Evolutionary conservation across 2,797 vertebrate species (phyloP).

Genomic region (Hippoglossus hippoglossus): DNA sequence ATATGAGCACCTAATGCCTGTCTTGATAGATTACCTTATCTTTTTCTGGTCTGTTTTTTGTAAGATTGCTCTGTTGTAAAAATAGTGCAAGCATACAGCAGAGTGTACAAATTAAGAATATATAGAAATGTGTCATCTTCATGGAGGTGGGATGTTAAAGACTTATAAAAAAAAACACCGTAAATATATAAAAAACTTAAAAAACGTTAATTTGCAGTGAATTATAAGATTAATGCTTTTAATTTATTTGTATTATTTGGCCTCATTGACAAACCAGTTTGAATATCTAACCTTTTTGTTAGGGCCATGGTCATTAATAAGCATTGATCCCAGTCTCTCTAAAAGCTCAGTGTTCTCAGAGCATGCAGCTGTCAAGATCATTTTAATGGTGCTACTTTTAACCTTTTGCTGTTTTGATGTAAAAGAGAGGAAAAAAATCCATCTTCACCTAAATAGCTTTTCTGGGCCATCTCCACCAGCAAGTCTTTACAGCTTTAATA

Average conservation of each 20-base stretch:
- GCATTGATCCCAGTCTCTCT: neutral
- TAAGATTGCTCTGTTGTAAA: neutral
- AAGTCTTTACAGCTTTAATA: conserved; percentile 56
- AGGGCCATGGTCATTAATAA: neutral
- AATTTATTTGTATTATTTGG: too few species aligned
- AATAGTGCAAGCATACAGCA: too few species aligned
- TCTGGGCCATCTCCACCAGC: conserved; percentile 56
- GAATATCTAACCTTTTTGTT: neutral
- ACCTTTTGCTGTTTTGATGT: conserved; percentile 43
- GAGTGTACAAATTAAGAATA: too few species aligned
- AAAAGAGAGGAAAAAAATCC: conserved; percentile 29
- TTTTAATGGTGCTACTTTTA: conserved; percentile 24
- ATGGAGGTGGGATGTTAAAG: too few species aligned
- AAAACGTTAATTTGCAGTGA: neutral
- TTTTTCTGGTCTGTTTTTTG: neutral
- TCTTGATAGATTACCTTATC: too few species aligned
- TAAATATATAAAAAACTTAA: neutral
- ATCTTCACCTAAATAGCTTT: conserved; percentile 61
- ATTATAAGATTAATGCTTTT: neutral
- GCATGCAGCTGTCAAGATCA: conserved; percentile 5
- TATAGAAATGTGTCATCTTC: too few species aligned
- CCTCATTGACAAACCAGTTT: neutral
- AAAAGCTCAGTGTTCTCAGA: conserved; percentile 49
- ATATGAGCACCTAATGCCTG: neutral
- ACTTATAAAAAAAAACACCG: too few species aligned